Percentiles rank a stretch among this genome's conserved stretches.
Conservation (phyloP, 1,140 invertebrate species). For the Tetraneura akinire region DNA sequence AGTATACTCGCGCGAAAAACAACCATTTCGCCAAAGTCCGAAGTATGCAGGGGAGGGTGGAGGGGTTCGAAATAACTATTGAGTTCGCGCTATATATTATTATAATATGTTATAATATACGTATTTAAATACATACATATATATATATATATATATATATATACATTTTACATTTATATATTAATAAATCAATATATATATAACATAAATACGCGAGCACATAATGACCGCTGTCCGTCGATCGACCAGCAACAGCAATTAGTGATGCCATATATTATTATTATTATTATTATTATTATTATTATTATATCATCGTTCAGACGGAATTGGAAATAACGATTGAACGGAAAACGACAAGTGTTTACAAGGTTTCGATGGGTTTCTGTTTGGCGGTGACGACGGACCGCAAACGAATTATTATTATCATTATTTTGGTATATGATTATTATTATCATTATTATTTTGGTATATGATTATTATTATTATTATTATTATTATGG, state of each 20-base stretch:
- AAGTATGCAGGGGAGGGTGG: too few species aligned
- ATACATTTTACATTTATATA: too few species aligned
- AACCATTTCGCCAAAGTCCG: too few species aligned
- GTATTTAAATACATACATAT: background rate
- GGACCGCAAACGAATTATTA: background rate
- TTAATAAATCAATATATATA: background rate
- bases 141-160: background rate
- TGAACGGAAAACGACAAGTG: background rate
- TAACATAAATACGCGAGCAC: background rate
- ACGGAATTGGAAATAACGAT: slow-evolving; percentile 6
- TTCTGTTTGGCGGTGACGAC: background rate
- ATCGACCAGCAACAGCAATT: background rate
- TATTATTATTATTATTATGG: too few species aligned
- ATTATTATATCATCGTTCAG: too few species aligned
- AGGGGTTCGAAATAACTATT: too few species aligned
- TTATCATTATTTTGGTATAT: background rate
- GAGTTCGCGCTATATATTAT: background rate
- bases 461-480: too few species aligned
- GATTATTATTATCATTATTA: too few species aligned
- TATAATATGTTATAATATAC: background rate
- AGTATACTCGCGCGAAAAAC: too few species aligned
- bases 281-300: too few species aligned
- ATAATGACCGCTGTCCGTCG: background rate
- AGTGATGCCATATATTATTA: too few species aligned
- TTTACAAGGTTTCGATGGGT: background rate